Base-by-base conservation (phyloP, 2,888 invertebrate species). In the Drosophila mayaguana region DNA sequence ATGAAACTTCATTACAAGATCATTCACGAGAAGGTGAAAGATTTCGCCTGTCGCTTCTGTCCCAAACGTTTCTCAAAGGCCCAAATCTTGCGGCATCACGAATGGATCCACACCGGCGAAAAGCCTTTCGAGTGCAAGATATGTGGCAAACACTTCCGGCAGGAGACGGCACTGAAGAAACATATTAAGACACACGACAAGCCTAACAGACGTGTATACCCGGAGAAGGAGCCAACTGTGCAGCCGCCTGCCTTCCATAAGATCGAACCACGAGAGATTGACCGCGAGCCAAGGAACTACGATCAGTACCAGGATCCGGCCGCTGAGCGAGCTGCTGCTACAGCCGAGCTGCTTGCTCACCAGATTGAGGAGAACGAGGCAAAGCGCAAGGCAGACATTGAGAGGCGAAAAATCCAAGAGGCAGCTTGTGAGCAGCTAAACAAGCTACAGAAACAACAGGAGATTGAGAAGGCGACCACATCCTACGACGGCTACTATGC, bases 91-190 rank as follows among this genome's bases (percentile, higher is more conserved):
- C 92, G 92, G 18, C 92, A 92, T 76, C 92, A 92, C 59, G 91
- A 92, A 75, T 92, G 92, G 92, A 92, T 92, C 0, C 92, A 92
- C 57, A 92, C 92, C 0, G 92, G 92, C 1, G 92, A 92, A 57
- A 92, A 92, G 28, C 92, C 92, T 0, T 92, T 92, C 60, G 91
- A 86, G 45, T 92, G 92, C 65, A 81, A 83, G n/a, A 81, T 88
- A 16, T 92, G 92, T 45, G 88, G 86, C 40, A 92, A 91, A 60
- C 88, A 91, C 46, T 92, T 92, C 78, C 92, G 92, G 8, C 92
- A 92, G 69, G 87, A 88, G 48, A 91, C 92, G 45, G 91, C 92
- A 4, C 75, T 92, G 3, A 91, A 91, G 64, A 91, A 91, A 45
- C 92, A 92, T 66, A 89, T 91, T 78, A 91, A 92, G 72, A 90